phyloP scores from a whole-genome alignment of 2,888 invertebrate genomes.

The Pecten maximus region DNA sequence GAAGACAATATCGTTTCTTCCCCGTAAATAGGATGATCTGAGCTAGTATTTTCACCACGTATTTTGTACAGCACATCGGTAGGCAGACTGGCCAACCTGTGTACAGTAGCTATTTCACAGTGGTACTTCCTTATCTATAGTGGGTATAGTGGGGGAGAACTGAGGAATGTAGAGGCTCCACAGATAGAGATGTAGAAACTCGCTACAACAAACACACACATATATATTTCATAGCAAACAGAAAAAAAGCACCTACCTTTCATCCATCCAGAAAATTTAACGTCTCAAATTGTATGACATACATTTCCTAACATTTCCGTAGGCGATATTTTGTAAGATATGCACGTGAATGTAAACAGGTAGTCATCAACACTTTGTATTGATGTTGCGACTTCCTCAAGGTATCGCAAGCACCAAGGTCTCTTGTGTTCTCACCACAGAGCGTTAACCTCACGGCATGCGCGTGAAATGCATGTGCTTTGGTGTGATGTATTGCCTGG shows the following conservation, averaged over 20 bases:
- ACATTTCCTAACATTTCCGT: slow-evolving; percentile 17
- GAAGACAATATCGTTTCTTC: slow-evolving; percentile 1
- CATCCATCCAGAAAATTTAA: slow-evolving; percentile 4
- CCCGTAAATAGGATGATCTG: neutral
- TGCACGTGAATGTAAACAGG: slow-evolving; percentile 4
- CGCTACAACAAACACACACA: neutral
- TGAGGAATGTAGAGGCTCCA: neutral
- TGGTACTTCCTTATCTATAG: slow-evolving; percentile 17
- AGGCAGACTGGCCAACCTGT: neutral
- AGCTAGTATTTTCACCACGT: neutral
- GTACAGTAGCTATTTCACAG: slow-evolving; percentile 26
- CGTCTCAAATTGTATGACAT: neutral
- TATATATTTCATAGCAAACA: neutral
- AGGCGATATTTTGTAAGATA: neutral
- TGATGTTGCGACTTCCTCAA: slow-evolving; percentile 18
- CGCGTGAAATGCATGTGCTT: slow-evolving; percentile 35
- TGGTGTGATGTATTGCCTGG: slow-evolving; percentile 24
- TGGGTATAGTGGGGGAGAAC: neutral
- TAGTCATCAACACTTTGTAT: slow-evolving; percentile 12
- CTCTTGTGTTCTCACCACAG: slow-evolving; percentile 16
- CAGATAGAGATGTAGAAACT: neutral
- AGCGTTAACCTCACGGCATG: neutral
- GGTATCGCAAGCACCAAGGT: slow-evolving; percentile 30
- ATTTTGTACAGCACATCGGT: slow-evolving; percentile 11
- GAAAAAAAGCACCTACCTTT: slow-evolving; percentile 8